Base-by-base conservation (phyloP, 2,888 invertebrate genomes). In the Gortyna flavago region DNA sequence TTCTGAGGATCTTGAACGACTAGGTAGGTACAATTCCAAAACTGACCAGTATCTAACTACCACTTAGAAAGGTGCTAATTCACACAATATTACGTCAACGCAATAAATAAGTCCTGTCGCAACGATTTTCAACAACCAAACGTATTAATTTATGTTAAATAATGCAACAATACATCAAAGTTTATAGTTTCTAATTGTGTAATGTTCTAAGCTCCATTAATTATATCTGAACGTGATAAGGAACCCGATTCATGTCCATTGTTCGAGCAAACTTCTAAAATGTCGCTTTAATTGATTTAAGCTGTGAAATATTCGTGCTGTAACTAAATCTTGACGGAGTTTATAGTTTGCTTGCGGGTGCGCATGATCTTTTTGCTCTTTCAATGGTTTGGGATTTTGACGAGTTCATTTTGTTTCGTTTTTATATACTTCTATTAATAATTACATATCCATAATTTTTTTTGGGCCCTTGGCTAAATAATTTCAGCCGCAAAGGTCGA, bases 281-380 rank as follows among this genome's bases (percentile, higher is more conserved):
- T 89, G 92, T 91, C 90, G 88, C 83, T 86, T 88, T 90, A 92
- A 90, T 91, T 91, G 90, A 92, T 92, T 90, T 90, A 90, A 88
- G 77, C 85, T 71, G 75, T 82, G 78, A 83, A 85, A 84, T 88
- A 82, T 76, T 87, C 69, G 78, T 77, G 80, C 79, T 81, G n/a
- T n/a, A 77, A 79, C 68, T 80, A 81, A 83, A 87, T 83, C 70
- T 78, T 72, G 75, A 38, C 44, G 61, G 61, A 65, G 78, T 76
- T 80, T 75, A 77, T 81, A 32, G 77, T 64, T 74, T 32, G 79
- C 79, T 44, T 67, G 77, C 61, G 65, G 65, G 69, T 74, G 38
- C 13, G 44, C 35, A 32, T 67, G 68, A 59, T 67, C 32, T 51
- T 61, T 73, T 54, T 62, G 51, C 35, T 54, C 16, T 61, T 44